Conservation (phyloP, 1,140 invertebrate species). For the Drosophila lacteicornis region DNA sequence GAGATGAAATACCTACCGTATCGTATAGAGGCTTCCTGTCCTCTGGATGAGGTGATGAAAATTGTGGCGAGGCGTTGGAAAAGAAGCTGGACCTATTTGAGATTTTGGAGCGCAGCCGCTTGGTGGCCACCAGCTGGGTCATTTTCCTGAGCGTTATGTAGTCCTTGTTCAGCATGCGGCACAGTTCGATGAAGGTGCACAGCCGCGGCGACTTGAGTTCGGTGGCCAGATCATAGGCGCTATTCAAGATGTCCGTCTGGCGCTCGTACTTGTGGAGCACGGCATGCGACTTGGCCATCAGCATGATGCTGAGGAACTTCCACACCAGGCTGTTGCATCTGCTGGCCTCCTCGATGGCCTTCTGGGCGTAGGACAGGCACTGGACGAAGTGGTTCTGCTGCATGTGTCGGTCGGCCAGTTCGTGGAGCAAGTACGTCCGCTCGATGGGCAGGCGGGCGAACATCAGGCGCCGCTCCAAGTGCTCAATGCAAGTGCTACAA, state of each 20-base stretch:
- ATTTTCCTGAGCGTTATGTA: slow-evolving; percentile 71
- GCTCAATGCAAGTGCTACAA: slow-evolving; percentile 13
- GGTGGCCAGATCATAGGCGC: slow-evolving; percentile 56
- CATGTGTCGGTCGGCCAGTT: slow-evolving; percentile 66
- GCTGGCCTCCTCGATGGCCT: slow-evolving; percentile 52
- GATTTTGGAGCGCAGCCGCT: slow-evolving; percentile 36
- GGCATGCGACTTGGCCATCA: slow-evolving; percentile 72
- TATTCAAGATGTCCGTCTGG: slow-evolving; percentile 57
- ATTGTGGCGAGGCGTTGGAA: background rate
- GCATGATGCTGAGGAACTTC: slow-evolving; percentile 67
- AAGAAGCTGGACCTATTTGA: slow-evolving; percentile 37
- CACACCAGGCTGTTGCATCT: slow-evolving; percentile 65
- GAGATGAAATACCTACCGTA: background rate
- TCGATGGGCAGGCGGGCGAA: slow-evolving; percentile 70
- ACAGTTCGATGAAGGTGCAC: slow-evolving; percentile 71
- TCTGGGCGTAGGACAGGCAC: slow-evolving; percentile 56
- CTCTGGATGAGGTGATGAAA: background rate
- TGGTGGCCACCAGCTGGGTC: slow-evolving; percentile 40
- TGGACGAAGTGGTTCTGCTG: slow-evolving; percentile 54
- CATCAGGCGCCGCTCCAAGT: slow-evolving; percentile 57
- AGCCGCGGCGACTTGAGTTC: slow-evolving; percentile 53
- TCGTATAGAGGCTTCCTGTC: background rate
- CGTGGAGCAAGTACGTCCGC: slow-evolving; percentile 71
- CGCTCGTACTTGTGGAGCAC: slow-evolving; percentile 71
- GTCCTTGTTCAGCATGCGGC: slow-evolving; percentile 71